These are phyloP conservation scores for Stenchaetothrips biformis DNA, from an alignment of 2,888 invertebrate genomes.

Conservation along the genomic window DNA sequence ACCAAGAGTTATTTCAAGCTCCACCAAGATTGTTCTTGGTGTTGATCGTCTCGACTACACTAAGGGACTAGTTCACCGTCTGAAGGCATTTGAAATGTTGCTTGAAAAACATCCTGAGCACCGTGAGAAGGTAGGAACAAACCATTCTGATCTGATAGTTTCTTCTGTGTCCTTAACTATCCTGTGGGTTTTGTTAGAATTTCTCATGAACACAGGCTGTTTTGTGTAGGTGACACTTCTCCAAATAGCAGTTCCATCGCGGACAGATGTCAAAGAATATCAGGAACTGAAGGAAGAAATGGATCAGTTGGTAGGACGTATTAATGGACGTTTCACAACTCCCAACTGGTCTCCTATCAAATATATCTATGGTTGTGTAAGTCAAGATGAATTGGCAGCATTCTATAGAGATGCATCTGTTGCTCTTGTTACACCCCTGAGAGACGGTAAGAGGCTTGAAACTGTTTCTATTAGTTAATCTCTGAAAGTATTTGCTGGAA, in stretches of 20 bases:
- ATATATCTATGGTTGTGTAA: conserved; percentile 83
- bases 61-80: conserved; percentile 77
- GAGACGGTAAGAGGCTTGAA: conserved; percentile 58
- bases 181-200: background rate
- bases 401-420: conserved; percentile 83
- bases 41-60: conserved; percentile 88
- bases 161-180: background rate
- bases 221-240: conserved; percentile 55
- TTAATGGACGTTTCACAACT: conserved; percentile 84
- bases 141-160: background rate
- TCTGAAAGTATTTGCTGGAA: background rate
- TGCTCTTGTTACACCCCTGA: conserved; percentile 77
- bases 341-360: conserved; percentile 89
- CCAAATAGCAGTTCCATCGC: conserved; percentile 82
- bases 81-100: conserved; percentile 77
- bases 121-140: conserved; percentile 61
- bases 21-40: conserved; percentile 66
- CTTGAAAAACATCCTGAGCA: conserved; percentile 80
- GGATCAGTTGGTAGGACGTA: conserved; percentile 81
- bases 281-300: conserved; percentile 86
- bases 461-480: conserved; percentile 11
- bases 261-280: conserved; percentile 86
- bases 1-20: conserved; percentile 59
- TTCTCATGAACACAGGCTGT: background rate
- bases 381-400: conserved; percentile 78